Conservation (phyloP, 2,888 invertebrate species). For the Sylvicola cinctus region DNA sequence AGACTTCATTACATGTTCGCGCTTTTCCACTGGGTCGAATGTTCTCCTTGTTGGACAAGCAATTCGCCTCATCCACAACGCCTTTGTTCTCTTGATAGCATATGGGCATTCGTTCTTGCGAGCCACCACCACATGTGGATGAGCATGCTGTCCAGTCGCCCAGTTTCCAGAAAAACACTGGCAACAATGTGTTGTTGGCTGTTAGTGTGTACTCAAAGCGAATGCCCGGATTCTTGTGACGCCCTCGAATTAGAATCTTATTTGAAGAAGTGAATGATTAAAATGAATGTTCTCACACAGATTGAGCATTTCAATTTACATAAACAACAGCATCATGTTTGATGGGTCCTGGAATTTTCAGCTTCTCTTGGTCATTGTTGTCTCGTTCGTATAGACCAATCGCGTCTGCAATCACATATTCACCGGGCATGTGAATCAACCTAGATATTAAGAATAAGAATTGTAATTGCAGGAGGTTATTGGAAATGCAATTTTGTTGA, state of each 20-base stretch:
- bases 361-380: conserved; percentile 58
- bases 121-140: conserved; percentile 57
- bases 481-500: no score
- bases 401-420: conserved; percentile 63
- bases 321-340: conserved; percentile 60
- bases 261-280: conserved; percentile 4
- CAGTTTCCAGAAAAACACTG: conserved; percentile 49
- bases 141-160: conserved; percentile 67
- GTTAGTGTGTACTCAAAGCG: conserved; percentile 55
- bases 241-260: conserved; percentile 49
- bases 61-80: conserved; percentile 36
- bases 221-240: conserved; percentile 58
- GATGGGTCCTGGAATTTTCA: conserved; percentile 63
- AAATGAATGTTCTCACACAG: conserved; percentile 2
- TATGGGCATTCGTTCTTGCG: conserved; percentile 31
- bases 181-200: conserved; percentile 34
- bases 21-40: conserved; percentile 37
- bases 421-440: conserved; percentile 49
- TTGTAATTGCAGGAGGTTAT: no score
- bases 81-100: conserved; percentile 28
- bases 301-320: conserved; percentile 33
- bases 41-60: conserved; percentile 32
- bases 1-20: conserved; percentile 41
- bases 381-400: conserved; percentile 59
- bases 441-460: no score